Conservation (phyloP, 2,797 vertebrate species). For the Brotula barbata region DNA sequence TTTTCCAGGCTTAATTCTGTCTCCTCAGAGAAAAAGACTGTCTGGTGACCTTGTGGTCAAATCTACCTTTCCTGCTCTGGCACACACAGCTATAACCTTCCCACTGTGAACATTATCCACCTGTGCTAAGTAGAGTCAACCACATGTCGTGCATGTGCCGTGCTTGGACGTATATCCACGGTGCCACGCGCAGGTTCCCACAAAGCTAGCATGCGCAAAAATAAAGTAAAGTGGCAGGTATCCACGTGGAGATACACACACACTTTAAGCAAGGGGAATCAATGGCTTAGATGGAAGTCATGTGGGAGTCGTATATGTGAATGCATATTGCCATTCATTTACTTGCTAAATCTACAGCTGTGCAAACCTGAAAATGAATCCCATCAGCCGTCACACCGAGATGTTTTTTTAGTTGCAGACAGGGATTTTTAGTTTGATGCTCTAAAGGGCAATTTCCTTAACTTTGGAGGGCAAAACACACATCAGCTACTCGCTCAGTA, state of each 20-base stretch:
- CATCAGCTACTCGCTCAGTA: constrained; percentile 13
- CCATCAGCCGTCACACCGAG: too few species aligned
- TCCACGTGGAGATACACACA: too few species aligned
- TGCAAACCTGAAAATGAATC: constrained; percentile 9
- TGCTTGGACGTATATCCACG: not conserved
- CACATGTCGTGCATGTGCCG: constrained; percentile 25
- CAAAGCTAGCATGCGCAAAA: too few species aligned
- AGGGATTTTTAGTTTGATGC: not conserved
- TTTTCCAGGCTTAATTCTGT: constrained; percentile 33
- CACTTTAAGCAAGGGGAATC: too few species aligned
- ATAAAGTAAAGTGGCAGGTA: too few species aligned
- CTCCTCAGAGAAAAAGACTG: constrained; percentile 36
- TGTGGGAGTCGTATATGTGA: too few species aligned
- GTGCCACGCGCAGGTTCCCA: not conserved
- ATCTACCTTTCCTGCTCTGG: constrained; percentile 46
- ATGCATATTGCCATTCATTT: too few species aligned
- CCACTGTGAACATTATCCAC: constrained; percentile 41
- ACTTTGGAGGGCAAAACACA: constrained; percentile 9
- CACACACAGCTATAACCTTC: constrained; percentile 14
- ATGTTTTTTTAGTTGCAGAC: constrained; percentile 13
- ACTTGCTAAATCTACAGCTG: too few species aligned
- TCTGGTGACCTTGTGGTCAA: constrained; percentile 63
- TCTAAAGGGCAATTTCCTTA: constrained; percentile 1
- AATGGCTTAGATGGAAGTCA: too few species aligned
- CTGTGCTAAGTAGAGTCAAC: constrained; percentile 22